A percentile compares a stretch with the other conserved stretches of the same genome.
Evolutionary conservation across 2,113 vertebrate species (phyloP).

Genomic region (Prionailurus viverrinus): DNA sequence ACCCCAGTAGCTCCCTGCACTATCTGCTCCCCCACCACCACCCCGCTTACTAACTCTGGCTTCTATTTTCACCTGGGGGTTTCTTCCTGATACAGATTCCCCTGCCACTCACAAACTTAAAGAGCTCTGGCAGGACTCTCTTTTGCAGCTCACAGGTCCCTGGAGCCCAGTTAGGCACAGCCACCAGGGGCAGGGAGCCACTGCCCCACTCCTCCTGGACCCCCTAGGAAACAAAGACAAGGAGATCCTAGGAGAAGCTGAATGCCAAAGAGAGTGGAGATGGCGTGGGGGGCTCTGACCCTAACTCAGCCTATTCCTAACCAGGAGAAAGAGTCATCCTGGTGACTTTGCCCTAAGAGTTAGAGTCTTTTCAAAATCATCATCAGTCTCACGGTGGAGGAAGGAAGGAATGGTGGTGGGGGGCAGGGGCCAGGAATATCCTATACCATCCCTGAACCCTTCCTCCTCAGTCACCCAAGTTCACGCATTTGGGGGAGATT

Average conservation of each 20-base stretch:
- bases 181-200: not conserved
- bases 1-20: not conserved
- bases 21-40: not conserved
- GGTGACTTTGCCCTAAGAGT: not conserved
- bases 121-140: conserved; percentile 17
- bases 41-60: not conserved
- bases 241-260: not conserved
- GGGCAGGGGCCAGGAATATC: not conserved
- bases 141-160: not conserved
- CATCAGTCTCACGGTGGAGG: not conserved
- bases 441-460: rapidly evolving
- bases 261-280: not conserved
- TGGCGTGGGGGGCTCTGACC: not conserved
- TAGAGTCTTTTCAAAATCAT: not conserved
- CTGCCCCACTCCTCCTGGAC: not conserved
- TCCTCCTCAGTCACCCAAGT: not conserved
- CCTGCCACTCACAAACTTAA: not conserved
- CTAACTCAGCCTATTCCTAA: not conserved
- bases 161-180: conserved; percentile 64
- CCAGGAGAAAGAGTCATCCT: not conserved
- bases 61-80: conserved; percentile 43
- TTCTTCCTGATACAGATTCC: not conserved
- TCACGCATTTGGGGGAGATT: not conserved
- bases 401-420: not conserved
- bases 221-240: conserved; percentile 55